These are phyloP conservation scores for Cheilinus undulatus DNA, from an alignment of 2,113 vertebrate species.

Conservation along the genomic window DNA sequence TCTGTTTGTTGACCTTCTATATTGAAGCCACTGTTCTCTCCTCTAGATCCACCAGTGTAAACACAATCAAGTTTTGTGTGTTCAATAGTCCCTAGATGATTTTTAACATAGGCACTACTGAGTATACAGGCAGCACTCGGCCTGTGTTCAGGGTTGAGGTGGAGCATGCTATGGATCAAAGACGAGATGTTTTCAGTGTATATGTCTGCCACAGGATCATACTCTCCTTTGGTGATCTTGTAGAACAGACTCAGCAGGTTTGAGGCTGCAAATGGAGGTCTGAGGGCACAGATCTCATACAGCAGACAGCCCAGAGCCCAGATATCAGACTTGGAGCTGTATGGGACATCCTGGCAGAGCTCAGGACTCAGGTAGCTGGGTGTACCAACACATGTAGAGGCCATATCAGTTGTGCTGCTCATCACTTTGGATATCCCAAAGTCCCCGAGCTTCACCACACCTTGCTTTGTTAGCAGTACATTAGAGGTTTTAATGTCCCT, in stretches of 20 bases:
- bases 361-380: conserved; percentile 87
- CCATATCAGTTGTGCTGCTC: conserved; percentile 83
- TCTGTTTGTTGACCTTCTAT: conserved; percentile 9
- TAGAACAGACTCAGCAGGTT: conserved; percentile 83
- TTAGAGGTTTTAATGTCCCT: conserved; percentile 88
- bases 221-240: conserved; percentile 84
- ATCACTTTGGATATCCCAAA: conserved; percentile 87
- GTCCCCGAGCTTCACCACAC: conserved; percentile 85
- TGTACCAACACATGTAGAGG: conserved; percentile 86
- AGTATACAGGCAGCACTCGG: conserved; percentile 80
- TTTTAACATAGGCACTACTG: conserved; percentile 63
- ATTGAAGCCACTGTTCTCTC: conserved; percentile 1
- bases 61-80: conserved; percentile 41
- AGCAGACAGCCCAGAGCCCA: conserved; percentile 87
- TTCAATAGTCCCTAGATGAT: conserved; percentile 70
- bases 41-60: background rate
- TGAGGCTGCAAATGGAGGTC: conserved; percentile 80
- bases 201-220: conserved; percentile 52
- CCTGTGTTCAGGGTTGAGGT: conserved; percentile 75
- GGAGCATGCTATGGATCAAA: conserved; percentile 78
- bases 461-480: conserved; percentile 83
- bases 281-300: conserved; percentile 83
- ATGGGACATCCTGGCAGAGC: conserved; percentile 85
- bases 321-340: conserved; percentile 86
- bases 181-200: conserved; percentile 74